Base-by-base conservation (phyloP, 2,888 invertebrate species). In the Calliopum simillimum region DNA sequence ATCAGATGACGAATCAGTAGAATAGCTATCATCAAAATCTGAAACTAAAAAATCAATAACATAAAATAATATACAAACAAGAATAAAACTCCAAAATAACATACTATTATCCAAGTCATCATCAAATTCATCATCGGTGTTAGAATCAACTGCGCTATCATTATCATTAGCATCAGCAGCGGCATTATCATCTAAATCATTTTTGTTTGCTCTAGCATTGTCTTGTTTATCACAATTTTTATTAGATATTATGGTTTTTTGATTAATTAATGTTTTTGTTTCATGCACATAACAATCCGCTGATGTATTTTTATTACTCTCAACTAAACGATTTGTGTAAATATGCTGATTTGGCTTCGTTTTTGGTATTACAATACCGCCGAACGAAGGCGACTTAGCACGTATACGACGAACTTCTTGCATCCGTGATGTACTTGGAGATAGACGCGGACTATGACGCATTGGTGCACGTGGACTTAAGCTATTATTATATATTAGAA, bases 401-500 rank as follows among this genome's bases (percentile, higher is more conserved):
- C 75, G 76, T 53, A 64, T 69, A 16, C 76, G 75, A 46, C 78
- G 73, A 43, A 73, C 66, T 25, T 76, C 76, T 41, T 76, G 74
- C 19, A 73, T 49, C 19, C 82, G 79, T 55, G 73, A 61, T 61
- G 74, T 68, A 53, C 79, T 75, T 69, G 82, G 72, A 53, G 77
- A 75, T 44, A 73, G 58, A 47, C 82, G 81, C 19, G 81, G 74
- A 58, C 79, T 73, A 46, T 67, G 67, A 16, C 67, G 67, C 49
- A 19, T 47, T 12, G 58, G 44, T 43, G 67, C 25, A 44, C 82
- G 76, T 44, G 84, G 84, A 73, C 85, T 84, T 33, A 33, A 33
- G 70, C 81, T 80, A 62, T 77, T 83, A 75, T 83, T 85, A 68
- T 85, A 85, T 21, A 85, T 75, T 51, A 85, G 76, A 16, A 85